Evolutionary conservation across 2,113 vertebrate genomes (phyloP).

Genomic region (Apodemus speciosus): DNA sequence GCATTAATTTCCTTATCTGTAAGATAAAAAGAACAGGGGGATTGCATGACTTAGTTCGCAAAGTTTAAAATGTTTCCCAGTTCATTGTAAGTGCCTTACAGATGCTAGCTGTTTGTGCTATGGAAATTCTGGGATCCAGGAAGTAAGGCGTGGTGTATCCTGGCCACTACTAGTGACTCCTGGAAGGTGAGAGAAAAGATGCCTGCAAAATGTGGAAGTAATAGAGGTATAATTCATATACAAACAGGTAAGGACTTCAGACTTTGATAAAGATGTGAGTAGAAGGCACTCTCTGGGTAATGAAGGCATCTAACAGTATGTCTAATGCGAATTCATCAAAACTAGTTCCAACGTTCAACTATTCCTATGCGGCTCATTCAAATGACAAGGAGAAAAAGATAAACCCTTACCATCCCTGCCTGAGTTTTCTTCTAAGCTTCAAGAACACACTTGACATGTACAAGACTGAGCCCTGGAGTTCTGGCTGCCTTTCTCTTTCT

Average conservation of each 20-base stretch:
- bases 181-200: neutral
- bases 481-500: constrained; percentile 1
- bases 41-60: neutral
- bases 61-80: constrained; percentile 1
- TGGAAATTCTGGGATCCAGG: neutral
- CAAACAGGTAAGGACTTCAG: neutral
- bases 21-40: constrained; percentile 16
- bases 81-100: constrained; percentile 28
- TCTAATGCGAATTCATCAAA: constrained; percentile 12
- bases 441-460: constrained; percentile 8
- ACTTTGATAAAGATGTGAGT: neutral
- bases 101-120: constrained; percentile 3
- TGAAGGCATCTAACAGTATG: neutral
- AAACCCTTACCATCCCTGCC: neutral
- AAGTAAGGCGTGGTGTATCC: neutral
- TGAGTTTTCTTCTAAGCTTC: neutral
- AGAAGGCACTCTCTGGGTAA: neutral
- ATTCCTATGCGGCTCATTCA: constrained; percentile 5
- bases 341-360: constrained; percentile 17
- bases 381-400: neutral
- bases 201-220: constrained; percentile 4
- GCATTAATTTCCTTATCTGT: constrained; percentile 2
- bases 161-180: neutral
- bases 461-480: neutral
- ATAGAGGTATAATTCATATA: constrained; percentile 7